Percentiles rank a stretch among this genome's conserved stretches.
phyloP scores from a whole-genome alignment of 2,797 vertebrate species.

The Malurus splendens region DNA sequence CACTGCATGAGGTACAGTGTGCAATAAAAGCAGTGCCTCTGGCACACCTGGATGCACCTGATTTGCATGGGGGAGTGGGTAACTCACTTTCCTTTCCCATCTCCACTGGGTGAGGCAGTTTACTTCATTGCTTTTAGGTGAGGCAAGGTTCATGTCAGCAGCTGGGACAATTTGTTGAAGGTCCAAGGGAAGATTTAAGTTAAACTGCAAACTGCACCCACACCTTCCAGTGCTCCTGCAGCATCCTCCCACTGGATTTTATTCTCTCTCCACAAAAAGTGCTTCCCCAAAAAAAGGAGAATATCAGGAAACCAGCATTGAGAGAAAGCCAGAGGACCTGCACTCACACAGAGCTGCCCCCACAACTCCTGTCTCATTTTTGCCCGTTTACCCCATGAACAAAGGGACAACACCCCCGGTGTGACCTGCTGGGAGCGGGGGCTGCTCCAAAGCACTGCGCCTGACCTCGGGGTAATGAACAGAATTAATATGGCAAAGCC shows the following conservation, averaged over 20 bases:
- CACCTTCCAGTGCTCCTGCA: neutral
- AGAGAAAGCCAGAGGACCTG: neutral
- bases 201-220: neutral
- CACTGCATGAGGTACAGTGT: neutral
- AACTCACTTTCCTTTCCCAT: neutral
- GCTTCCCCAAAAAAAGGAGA: neutral
- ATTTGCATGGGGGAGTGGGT: fast-evolving
- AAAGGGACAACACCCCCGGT: constrained; percentile 27
- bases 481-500: constrained; percentile 78
- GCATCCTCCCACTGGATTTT: neutral
- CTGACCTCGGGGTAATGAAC: constrained; percentile 78
- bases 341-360: neutral
- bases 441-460: constrained; percentile 68
- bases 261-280: fast-evolving
- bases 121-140: neutral
- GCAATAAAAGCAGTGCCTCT: neutral
- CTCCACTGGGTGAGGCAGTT: neutral
- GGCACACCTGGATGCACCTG: neutral
- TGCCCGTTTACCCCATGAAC: constrained; percentile 14
- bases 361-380: neutral
- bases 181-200: neutral
- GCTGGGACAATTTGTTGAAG: neutral
- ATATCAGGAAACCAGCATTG: neutral
- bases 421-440: constrained; percentile 63
- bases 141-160: neutral